Evolutionary conservation across 2,888 invertebrate genomes (phyloP), one percentile per base, ranked within the genome.

Genomic region (Chesias legatella): DNA sequence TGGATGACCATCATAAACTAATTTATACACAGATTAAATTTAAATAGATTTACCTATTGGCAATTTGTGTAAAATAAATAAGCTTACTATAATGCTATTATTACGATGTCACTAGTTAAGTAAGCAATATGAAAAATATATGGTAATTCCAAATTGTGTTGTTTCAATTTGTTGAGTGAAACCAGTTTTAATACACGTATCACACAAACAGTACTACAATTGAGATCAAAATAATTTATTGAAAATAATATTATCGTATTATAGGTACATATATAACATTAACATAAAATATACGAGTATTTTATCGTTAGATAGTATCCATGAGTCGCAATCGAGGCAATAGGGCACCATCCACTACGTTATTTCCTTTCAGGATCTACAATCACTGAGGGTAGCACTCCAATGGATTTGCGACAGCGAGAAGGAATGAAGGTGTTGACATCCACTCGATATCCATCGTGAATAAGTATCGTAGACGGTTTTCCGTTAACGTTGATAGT

Each of bases 51-150:
- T 81, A 84, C 77, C 73, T 81, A 86, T 86, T 79, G 82, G 84
- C 82, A 79, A 84, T 78, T 79, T 85, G 82, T 88, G 85, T 88
- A 88, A 85, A 83, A 84, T 86, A 86, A 86, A 83, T 86, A 88
- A 83, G 84, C 84, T 85, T 86, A 85, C 76, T 77, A 79, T 85
- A 83, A 81, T 84, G 79, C 83, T 86, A 85, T 80, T 85, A 84
- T 81, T 82, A 86, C 81, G 74, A 82, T 86, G 86, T 88, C 88
- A 85, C 85, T 86, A 88, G 85, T 86, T 88, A 86, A 79, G 84
- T 88, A 88, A 89, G 86, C 86, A 88, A 88, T 86, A 85, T 86
- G n/a, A n/a, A n/a, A 86, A 86, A 85, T 82, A 84, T 88, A 86
- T 88, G 88, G 71, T 83, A 83, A 76, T 77, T 82, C 66, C 69